Evolutionary conservation across 1,140 invertebrate genomes (phyloP).

Genomic region (Leucophenga varia): DNA sequence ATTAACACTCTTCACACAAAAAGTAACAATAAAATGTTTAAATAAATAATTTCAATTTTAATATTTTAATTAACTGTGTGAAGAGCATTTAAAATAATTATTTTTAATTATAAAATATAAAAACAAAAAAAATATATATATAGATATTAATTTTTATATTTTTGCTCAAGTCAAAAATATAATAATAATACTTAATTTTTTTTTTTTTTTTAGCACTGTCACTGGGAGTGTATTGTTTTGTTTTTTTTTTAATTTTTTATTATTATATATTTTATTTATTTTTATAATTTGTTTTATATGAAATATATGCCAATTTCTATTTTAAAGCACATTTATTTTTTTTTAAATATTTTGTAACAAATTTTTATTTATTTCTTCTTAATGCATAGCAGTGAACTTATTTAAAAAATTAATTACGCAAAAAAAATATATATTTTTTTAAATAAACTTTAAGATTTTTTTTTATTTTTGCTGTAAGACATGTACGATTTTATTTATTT

Average conservation of each 20-base stretch:
- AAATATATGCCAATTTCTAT: constrained; percentile 6
- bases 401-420: no score
- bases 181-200: constrained; percentile 39
- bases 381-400: not conserved
- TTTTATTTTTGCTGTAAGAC: constrained; percentile 11
- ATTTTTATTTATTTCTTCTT: no score
- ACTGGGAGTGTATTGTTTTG: constrained; percentile 43
- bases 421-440: constrained; percentile 10
- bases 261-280: constrained; percentile 14
- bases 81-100: not conserved
- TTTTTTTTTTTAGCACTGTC: constrained; percentile 43
- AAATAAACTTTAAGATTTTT: no score
- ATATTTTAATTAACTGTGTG: no score
- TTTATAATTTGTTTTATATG: constrained; percentile 10
- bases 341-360: no score
- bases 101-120: constrained; percentile 10
- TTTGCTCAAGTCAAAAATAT: constrained; percentile 50
- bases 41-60: no score
- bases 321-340: constrained; percentile 12
- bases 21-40: no score
- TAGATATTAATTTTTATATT: constrained; percentile 41
- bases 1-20: no score
- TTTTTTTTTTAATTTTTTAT: constrained; percentile 3
- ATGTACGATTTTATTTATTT: constrained; percentile 1
- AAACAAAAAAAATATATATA: constrained; percentile 9